Percentiles rank a stretch among this genome's conserved stretches.
Evolutionary conservation across 2,888 invertebrate species (phyloP).

Genomic region (Rotaria sp.): DNA sequence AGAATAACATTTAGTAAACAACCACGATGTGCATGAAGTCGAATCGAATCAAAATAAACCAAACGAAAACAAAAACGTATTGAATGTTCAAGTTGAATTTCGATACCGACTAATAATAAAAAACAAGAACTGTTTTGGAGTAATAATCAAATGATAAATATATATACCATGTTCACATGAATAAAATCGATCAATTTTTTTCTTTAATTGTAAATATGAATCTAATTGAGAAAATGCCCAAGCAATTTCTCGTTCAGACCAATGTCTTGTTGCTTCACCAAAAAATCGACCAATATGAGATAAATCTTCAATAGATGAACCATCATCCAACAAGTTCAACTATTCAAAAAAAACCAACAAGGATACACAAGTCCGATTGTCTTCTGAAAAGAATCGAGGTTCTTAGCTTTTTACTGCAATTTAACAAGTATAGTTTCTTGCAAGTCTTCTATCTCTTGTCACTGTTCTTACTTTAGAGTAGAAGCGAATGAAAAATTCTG

Average conservation of each 20-base stretch:
- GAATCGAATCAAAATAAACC: constrained; percentile 10
- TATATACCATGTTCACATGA: background rate
- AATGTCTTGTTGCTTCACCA: background rate
- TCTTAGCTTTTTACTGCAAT: too few species aligned
- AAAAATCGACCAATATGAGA: background rate
- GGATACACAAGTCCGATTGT: too few species aligned
- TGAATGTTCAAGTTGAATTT: background rate
- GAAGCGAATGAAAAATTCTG: too few species aligned
- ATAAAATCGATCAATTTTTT: constrained; percentile 22
- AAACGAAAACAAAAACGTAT: constrained; percentile 27
- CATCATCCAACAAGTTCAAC: background rate
- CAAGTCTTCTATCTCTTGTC: too few species aligned
- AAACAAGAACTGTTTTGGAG: too few species aligned
- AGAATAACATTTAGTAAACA: constrained; percentile 19
- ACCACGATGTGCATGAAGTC: background rate
- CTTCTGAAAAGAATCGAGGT: too few species aligned
- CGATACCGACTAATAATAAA: background rate
- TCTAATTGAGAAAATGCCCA: background rate
- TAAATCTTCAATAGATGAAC: background rate
- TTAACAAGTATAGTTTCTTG: too few species aligned
- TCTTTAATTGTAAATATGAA: background rate
- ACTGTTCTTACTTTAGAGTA: too few species aligned
- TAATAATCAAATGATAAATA: background rate
- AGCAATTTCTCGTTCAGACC: constrained; percentile 13
- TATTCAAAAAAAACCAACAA: background rate